Conservation (phyloP, 2,888 invertebrate genomes). For the Cataglyphis cursor region DNA sequence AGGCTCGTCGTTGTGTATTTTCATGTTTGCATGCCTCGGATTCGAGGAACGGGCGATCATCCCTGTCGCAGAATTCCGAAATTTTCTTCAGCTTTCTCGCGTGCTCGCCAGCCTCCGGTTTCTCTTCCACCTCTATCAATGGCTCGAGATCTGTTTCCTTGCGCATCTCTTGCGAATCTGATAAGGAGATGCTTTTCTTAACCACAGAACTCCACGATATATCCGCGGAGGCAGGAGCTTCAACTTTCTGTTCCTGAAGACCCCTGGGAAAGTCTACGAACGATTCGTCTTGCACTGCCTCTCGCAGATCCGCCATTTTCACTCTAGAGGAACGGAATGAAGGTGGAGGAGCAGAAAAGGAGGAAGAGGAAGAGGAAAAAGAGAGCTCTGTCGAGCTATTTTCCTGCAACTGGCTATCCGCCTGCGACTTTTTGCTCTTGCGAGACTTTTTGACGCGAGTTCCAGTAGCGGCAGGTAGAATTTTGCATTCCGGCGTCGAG, state of each 20-base stretch:
- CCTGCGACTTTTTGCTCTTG: slow-evolving; percentile 69
- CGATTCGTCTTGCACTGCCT: slow-evolving; percentile 31
- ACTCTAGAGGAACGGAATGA: slow-evolving; percentile 48
- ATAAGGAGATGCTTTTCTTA: slow-evolving; percentile 60
- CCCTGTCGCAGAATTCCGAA: not conserved
- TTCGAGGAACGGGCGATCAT: not conserved
- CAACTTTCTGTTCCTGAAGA: not conserved
- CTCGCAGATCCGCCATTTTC: slow-evolving; percentile 51
- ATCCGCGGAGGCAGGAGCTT: slow-evolving; percentile 16
- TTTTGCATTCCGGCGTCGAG: slow-evolving; percentile 77
- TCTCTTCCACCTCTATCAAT: slow-evolving; percentile 56
- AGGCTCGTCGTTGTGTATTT: slow-evolving; percentile 15
- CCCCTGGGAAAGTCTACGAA: not conserved
- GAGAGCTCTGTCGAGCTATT: slow-evolving; percentile 4
- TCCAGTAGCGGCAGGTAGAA: slow-evolving; percentile 65
- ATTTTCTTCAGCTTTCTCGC: not conserved
- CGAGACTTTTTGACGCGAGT: slow-evolving; percentile 75
- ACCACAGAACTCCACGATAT: slow-evolving; percentile 78
- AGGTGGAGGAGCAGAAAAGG: not conserved
- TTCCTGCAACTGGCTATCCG: slow-evolving; percentile 59
- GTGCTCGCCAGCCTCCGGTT: slow-evolving; percentile 9
- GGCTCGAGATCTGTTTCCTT: slow-evolving; percentile 57
- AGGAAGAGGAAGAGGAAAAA: not conserved
- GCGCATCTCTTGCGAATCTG: slow-evolving; percentile 65
- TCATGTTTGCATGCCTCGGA: not conserved